phyloP scores from a whole-genome alignment of 2,888 invertebrate species.

The Torymus auratus region DNA sequence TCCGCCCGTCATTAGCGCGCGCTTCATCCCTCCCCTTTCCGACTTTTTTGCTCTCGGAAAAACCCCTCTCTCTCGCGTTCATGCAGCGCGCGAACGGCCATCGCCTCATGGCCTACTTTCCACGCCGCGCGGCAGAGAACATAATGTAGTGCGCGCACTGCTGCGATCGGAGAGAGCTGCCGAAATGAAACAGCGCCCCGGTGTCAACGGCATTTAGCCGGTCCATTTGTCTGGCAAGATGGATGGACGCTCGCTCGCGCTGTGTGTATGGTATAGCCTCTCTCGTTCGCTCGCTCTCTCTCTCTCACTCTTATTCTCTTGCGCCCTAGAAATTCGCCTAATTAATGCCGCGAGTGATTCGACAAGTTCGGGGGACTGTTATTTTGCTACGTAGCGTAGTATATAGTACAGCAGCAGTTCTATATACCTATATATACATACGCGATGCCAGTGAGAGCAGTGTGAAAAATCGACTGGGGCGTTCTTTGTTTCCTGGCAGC shows the following conservation, averaged over 20 bases:
- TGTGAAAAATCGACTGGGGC: constrained; percentile 27
- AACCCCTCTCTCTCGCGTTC: no score
- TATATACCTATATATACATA: no score
- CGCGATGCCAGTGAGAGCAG: no score
- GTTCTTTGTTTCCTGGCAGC: neutral
- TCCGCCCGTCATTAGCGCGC: no score
- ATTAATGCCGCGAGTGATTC: constrained; percentile 40
- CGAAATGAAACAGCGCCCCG: constrained; percentile 1
- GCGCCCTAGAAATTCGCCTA: constrained; percentile 4
- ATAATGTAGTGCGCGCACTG: no score
- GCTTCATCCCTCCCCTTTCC: no score
- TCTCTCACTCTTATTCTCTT: neutral
- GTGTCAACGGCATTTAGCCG: constrained; percentile 25
- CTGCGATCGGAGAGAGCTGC: neutral
- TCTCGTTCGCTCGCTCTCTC: constrained; percentile 7
- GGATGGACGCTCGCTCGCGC: neutral
- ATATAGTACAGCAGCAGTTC: no score
- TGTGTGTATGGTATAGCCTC: neutral
- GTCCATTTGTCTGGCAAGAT: constrained; percentile 17
- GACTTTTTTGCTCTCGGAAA: no score
- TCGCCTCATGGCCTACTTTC: no score
- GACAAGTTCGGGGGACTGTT: neutral
- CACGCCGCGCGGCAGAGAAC: no score
- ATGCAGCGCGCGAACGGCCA: no score
- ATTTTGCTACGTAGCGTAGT: neutral